Base-by-base conservation (phyloP, 2,888 invertebrate species). In the Miltochrista miniata region DNA sequence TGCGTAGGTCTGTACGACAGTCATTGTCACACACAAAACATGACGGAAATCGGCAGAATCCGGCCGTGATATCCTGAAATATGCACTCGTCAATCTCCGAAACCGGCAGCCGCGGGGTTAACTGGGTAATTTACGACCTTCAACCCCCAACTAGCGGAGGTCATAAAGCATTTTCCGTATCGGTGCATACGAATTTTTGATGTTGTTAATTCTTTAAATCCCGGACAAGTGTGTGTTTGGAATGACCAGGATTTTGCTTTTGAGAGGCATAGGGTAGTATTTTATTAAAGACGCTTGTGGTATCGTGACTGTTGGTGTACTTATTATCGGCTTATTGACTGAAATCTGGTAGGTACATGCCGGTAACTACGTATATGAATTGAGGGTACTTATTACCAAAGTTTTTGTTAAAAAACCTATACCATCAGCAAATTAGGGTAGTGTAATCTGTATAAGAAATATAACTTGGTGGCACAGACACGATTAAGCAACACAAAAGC, bases 121-220 rank as follows among this genome's bases (percentile, higher is more conserved):
- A 82, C 80, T 76, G 70, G 67, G 67, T 61, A 77, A 81, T 85
- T 83, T 82, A 84, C 76, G 79, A 83, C 72, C 58, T 52, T 59
- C 66, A 51, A n/a, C n/a, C 61, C 58, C 64, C 59, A 56, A 70
- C 70, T 64, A 61, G 64, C 59, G 63, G 64, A 59, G 63, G 64
- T 64, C 75, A 72, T 80, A 80, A 79, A 81, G 64, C 72, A 82
- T 76, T 73, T 76, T 72, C 66, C 72, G 70, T 74, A 68, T 69
- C 73, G 67, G 64, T 70, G 73, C 78, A 79, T 76, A 68, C 70
- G 70, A 79, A 79, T 76, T 70, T 71, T 70, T 72, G 62, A 76
- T 70, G 64, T 56, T 64, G 70, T 71, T 69, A 66, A 70, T 72
- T 72, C 65, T 74, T 72, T 68, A 55, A 70, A 69, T 61, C 61